phyloP scores from a whole-genome alignment of 2,888 invertebrate genomes.

The Vesta saturnalis region DNA sequence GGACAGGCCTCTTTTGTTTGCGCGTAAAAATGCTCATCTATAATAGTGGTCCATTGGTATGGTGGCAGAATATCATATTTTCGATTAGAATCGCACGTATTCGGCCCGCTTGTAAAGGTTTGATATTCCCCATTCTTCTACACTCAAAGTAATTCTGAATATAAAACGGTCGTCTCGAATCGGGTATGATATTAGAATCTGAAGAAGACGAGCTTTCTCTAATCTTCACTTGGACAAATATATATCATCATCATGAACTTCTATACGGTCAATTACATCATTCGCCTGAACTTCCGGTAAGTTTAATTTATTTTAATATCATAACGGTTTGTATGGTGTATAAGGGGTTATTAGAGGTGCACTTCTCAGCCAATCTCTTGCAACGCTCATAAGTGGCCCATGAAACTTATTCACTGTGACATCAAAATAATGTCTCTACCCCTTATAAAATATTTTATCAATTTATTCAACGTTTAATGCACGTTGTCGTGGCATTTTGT shows the following conservation, averaged over 20 bases:
- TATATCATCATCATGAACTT: neutral
- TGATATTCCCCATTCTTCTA: too few species aligned
- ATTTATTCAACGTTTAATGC: neutral
- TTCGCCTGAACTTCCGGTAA: neutral
- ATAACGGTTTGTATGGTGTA: slow-evolving; percentile 3
- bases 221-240: too few species aligned
- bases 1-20: too few species aligned
- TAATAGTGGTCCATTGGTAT: too few species aligned
- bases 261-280: neutral
- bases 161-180: neutral
- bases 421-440: neutral
- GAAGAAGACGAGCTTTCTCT: too few species aligned
- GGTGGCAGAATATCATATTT: too few species aligned
- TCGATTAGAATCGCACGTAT: too few species aligned
- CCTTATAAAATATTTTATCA: neutral
- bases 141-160: slow-evolving; percentile 13
- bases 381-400: neutral
- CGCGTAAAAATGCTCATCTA: too few species aligned
- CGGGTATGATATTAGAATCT: neutral
- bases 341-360: neutral
- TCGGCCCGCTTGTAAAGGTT: too few species aligned
- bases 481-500: neutral
- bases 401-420: neutral
- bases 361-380: neutral
- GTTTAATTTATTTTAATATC: neutral